These are phyloP conservation scores for Parnassius smintheus DNA, from an alignment of 2,888 invertebrate species.

Conservation along the genomic window DNA sequence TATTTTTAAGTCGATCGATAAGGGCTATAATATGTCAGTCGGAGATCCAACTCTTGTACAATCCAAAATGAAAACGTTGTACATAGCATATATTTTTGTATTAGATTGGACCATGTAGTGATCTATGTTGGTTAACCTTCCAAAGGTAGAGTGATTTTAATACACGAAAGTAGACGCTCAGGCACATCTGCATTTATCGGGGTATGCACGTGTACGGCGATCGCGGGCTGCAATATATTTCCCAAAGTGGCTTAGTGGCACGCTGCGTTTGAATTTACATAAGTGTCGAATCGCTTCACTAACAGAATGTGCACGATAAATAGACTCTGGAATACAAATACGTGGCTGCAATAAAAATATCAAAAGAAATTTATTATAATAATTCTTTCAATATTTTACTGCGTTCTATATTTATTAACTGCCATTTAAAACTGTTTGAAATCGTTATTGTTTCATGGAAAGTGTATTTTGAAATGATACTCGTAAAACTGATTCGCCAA, in stretches of 20 bases:
- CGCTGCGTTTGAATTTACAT: constrained; percentile 19
- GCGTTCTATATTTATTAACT: neutral
- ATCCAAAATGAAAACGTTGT: no score
- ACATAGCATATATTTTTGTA: neutral
- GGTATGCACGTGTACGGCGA: neutral
- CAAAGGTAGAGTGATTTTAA: constrained; percentile 50
- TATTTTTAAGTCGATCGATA: no score
- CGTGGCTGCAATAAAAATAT: neutral
- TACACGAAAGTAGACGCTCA: constrained; percentile 35
- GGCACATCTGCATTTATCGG: constrained; percentile 30
- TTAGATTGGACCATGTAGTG: constrained; percentile 17
- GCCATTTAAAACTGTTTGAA: no score
- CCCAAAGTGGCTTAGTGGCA: constrained; percentile 17
- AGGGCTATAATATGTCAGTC: no score
- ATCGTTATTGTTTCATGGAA: no score
- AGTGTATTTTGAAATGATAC: no score
- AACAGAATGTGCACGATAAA: constrained; percentile 17
- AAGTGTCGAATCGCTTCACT: constrained; percentile 23
- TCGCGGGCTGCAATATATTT: constrained; percentile 13
- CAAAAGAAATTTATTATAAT: neutral
- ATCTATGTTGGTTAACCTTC: constrained; percentile 20
- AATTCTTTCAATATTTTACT: constrained; percentile 6
- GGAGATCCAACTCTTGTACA: no score
- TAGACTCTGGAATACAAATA: constrained; percentile 7
- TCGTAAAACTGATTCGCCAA: no score